Percentiles rank a stretch among this genome's conserved stretches.
Conservation (phyloP, 2,797 vertebrate species). For the Allobates femoralis region DNA sequence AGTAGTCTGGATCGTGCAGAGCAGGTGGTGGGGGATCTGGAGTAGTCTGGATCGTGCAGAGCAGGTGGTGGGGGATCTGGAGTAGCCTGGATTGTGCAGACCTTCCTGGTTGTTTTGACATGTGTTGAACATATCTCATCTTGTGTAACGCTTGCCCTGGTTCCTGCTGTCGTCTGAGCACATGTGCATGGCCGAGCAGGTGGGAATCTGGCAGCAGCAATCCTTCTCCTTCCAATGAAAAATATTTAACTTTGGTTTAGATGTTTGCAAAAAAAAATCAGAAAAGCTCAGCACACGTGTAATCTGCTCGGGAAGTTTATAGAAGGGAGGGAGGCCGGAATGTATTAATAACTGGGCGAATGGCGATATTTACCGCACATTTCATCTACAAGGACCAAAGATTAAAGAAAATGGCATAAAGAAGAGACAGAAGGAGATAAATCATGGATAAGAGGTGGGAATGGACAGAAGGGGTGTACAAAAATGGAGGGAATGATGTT, state of each 20-base stretch:
- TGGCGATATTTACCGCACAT: neutral
- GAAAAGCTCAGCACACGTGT: neutral
- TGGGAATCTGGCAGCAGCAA: slow-evolving; percentile 9
- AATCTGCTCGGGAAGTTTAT: neutral
- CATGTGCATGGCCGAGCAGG: neutral
- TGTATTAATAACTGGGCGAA: neutral
- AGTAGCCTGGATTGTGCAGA: neutral
- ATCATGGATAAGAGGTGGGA: no score
- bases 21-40: neutral
- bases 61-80: neutral
- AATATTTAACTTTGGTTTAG: slow-evolving; percentile 18
- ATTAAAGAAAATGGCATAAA: neutral
- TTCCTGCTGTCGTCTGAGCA: neutral
- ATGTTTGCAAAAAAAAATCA: neutral
- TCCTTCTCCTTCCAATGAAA: neutral
- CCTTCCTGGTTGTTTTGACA: slow-evolving; percentile 16
- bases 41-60: no score
- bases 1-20: no score
- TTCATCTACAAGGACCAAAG: neutral
- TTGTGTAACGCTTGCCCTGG: neutral
- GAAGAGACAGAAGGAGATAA: neutral
- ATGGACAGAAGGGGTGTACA: neutral
- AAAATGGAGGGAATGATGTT: neutral
- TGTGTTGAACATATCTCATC: neutral
- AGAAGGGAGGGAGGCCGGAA: neutral